Percentiles rank a stretch among this genome's conserved stretches.
Conservation (phyloP, 2,888 invertebrate species). For the Trypoxylon attenuatum region DNA sequence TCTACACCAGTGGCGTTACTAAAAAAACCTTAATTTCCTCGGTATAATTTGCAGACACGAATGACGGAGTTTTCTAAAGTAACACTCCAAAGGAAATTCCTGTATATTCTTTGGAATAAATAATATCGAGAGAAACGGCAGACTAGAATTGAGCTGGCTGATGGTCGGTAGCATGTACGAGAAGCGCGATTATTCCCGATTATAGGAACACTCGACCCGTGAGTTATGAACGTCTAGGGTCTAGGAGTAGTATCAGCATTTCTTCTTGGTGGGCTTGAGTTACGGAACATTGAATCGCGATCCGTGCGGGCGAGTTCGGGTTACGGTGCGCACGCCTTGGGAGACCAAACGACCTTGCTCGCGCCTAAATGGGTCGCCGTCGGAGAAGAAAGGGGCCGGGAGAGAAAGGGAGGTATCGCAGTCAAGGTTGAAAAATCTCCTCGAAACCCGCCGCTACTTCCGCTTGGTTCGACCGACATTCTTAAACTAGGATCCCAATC, state of each 20-base stretch:
- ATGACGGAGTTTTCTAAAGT: no score
- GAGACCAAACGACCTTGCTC: conserved; percentile 38
- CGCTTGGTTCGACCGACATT: conserved; percentile 26
- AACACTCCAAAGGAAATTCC: no score
- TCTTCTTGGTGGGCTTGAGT: conserved; percentile 4
- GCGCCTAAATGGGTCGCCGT: conserved; percentile 41
- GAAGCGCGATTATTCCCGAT: no score
- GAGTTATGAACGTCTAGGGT: background rate
- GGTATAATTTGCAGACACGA: no score
- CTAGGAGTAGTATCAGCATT: no score
- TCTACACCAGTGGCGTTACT: no score
- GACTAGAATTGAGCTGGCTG: no score
- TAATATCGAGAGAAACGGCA: no score
- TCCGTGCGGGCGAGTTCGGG: conserved; percentile 29
- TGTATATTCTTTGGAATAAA: no score
- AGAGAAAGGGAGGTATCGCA: conserved; percentile 37
- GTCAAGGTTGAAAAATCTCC: conserved; percentile 40
- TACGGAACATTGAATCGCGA: conserved; percentile 33
- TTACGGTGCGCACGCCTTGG: conserved; percentile 23
- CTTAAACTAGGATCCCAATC: no score
- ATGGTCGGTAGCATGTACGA: no score
- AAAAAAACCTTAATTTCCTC: no score
- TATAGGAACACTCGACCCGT: background rate
- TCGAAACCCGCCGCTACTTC: conserved; percentile 7
- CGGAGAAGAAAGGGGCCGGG: conserved; percentile 34